Evolutionary conservation across 2,797 vertebrate genomes (phyloP).

Genomic region (Nyctibius grandis): DNA sequence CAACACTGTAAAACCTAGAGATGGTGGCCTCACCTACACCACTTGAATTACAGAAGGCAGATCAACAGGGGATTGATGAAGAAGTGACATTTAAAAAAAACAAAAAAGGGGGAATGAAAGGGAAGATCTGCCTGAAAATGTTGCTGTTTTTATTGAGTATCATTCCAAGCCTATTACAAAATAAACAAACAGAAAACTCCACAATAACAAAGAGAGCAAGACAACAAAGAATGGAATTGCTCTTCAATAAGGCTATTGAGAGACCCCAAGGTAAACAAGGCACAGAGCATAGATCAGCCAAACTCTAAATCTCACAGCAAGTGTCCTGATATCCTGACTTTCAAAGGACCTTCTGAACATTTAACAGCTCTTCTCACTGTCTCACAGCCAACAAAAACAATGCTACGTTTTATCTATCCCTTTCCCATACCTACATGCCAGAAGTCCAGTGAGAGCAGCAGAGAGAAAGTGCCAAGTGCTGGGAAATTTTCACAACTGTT

Average conservation of each 20-base stretch:
- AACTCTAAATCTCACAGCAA: constrained; percentile 22
- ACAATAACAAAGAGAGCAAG: neutral
- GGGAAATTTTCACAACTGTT: constrained; percentile 11
- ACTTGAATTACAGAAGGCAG: neutral
- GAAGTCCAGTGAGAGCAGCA: constrained; percentile 29
- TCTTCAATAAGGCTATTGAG: neutral
- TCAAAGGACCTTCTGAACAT: constrained; percentile 29
- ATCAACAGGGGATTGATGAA: neutral
- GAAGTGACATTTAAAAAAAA: neutral
- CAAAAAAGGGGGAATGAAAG: neutral
- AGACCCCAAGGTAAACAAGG: neutral
- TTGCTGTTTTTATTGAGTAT: neutral
- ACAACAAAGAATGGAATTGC: constrained; percentile 4
- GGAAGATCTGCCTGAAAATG: neutral
- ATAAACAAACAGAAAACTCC: neutral
- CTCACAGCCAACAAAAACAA: constrained; percentile 19
- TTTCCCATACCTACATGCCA: constrained; percentile 10
- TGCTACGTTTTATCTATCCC: neutral
- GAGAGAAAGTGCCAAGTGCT: neutral
- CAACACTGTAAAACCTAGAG: neutral
- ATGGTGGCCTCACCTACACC: neutral
- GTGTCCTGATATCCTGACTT: constrained; percentile 13
- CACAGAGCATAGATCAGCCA: neutral
- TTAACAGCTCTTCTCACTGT: constrained; percentile 16
- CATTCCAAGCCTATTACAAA: neutral